Base-by-base conservation (phyloP, 2,113 vertebrate species). In the Phocoena phocoena region DNA sequence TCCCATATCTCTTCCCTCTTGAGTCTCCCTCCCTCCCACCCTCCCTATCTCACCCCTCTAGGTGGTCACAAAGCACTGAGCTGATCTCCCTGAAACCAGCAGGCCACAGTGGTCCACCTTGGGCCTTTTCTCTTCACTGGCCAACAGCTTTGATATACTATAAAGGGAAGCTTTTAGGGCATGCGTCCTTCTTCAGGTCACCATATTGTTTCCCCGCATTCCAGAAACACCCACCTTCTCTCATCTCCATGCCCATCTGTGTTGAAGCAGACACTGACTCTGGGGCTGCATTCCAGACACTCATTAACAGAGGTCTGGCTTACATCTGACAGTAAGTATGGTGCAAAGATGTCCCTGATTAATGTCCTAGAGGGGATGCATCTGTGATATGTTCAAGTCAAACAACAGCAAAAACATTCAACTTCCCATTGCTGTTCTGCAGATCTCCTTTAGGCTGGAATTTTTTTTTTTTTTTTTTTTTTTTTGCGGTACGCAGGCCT, bases 331-430 rank as follows among this genome's bases (percentile, higher is more conserved):
- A 89, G 95, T 63, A 81, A 95, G 74, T 73, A n/a, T 44, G 36
- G 80, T 67, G 71, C 67, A 89, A 81, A 96, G 79, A 92, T 92
- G 90, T 44, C 71, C 86, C 58, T 55, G 67, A 94, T 91, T 80
- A 85, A 82, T 5, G 11, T 47, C 63, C 31, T 38, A 25, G 23
- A 58, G 71, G 91, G 23, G 41, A 68, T 77, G 44, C 67, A 58
- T 65, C 90, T 82, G 67, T 44, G 83, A 77, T 47, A 44, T 33
- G n/a, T 67, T 88, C 71, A 93, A 93, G 70, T 60, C 82, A 76
- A 71, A 71, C 11, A 82, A 94, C 20, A 71, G 68, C n/a, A 84
- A 88, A 84, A 62, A 18, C 67, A 36, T 65, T 73, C 68, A 26
- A 26, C 36, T 84, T 70, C 41, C 60, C 70, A 20, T 25, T 71